Evolutionary conservation across 2,888 invertebrate genomes (phyloP), one percentile per base, ranked within the genome.

Genomic region (Oithona nana): DNA sequence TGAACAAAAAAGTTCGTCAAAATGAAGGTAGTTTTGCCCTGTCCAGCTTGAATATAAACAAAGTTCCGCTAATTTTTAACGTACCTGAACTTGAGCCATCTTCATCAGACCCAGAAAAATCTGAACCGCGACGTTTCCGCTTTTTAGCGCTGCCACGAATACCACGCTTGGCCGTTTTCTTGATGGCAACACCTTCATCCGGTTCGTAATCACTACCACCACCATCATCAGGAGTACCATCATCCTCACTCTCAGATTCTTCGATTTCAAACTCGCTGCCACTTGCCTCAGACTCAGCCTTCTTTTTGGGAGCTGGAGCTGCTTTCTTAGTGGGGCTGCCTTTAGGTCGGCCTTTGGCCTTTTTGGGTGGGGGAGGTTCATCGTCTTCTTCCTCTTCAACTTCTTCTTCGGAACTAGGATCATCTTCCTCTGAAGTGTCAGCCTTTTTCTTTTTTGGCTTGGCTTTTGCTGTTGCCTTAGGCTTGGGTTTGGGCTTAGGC

Each of bases 401-500:
- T 24, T 54, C 54, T 2, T 20, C 54, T 16, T 54, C 54, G 20
- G 20, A 20, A 26, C 13, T 24, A 26, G 16, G 13, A 16, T 54
- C 54, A 54, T 54, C 54, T 3, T 54, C 54, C 3, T 24, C 54
- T 16, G 22, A 20, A 26, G 24, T 54, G 54, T 26, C 26, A 11
- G 3, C 54, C 11, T 54, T 54, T 11, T 54, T 54, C 26, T 54
- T 54, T 11, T 22, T 54, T 26, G 54, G 54, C 2, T 20, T 24
- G 11, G 54, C 54, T 54, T 54, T 54, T 54, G 54, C 54, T 54
- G 13, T 54, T 20, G 54, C 24, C 54, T 54, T 20, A 20, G 26
- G 54, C 26, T 54, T 54, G 16, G 63, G 63, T 28, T 57, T 62
- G n/a, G 52, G 57, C 48, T 66, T 65, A 16, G 39, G 8, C 39